Evolutionary conservation across 2,113 vertebrate species (phyloP), one percentile per base, ranked within the genome.

Genomic region (Myotis lucifugus): DNA sequence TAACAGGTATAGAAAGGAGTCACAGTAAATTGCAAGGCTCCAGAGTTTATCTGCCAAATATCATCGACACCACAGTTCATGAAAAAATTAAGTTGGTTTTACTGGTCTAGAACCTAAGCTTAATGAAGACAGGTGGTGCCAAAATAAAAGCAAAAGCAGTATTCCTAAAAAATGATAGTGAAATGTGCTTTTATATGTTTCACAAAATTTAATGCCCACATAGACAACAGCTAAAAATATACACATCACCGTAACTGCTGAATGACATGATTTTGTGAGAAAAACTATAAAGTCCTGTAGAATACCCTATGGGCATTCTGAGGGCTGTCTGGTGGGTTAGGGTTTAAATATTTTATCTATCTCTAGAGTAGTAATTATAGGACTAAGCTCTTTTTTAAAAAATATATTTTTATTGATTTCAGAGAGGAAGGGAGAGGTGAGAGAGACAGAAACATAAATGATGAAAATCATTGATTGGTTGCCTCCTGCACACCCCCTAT

Each of bases 71-170:
- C 66, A 76, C 4, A 81, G 66, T 70, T 85, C 37, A 50, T 27
- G 23, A 85, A 92, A 92, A 92, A 69, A 77, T 40, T 85, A 93
- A 88, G 21, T 54, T 74, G 52, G 4, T 93, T 59, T 92, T 72
- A 42, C 19, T 32, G 76, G 32, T 85, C 64, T 95, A 96, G 73
- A 81, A 93, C 21, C 32, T 61, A 87, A 59, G 32, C 25, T 86
- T 29, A 73, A 42, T 78, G 66, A 96, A 93, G 73, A 86, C 23
- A 85, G 67, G 69, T n/a, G 27, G 27, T 70, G 0, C 4, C 72
- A 91, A 85, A 88, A 85, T 61, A 77, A 32, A 67, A 90, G 87
- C 11, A 94, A 82, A 69, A 50, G 40, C n/a, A 84, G 46, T 79
- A 92, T 17, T 83, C 40, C 72, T 90, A 85, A 50, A 94, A 92